Base-by-base conservation (phyloP, 2,888 invertebrate species). In the Trachelus troglodyta region DNA sequence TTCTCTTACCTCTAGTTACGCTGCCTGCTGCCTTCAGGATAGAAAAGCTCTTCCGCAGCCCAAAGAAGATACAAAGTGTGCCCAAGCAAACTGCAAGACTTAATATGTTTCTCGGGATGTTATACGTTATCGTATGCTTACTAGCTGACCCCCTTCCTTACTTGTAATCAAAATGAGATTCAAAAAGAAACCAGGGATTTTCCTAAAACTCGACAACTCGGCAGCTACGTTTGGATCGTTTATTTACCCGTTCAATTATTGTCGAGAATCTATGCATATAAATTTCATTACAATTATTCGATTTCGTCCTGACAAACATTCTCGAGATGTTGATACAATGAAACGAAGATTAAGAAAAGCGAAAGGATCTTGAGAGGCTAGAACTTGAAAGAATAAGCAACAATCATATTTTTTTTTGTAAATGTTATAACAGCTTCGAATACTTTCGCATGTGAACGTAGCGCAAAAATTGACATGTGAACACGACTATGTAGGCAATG, bases 1-100 rank as follows among this genome's bases (percentile, higher is more conserved):
- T 98, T 92, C 92, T 98, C 86, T 92, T 98, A 85, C 98, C 98
- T 15, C 93, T 98, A 82, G 92, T 98, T 31, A 98, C 98, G 4
- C 92, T 98, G 81, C 96, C 97, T 4, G 94, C 95, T 84, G 98
- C 98, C 77, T 98, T 98, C 92, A 94, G 95, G 91, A 95, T 98
- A 87, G 98, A 98, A 90, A 96, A 97, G 90, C 94, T 96, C 87
- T 98, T 98, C 89, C 94, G 98, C 81, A 94, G 94, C 83, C 94
- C 95, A 76, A 95, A 95, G 81, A 95, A 95, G 76, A 96, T 98
- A 93, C 94, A 95, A 85, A 94, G 94, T 90, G 96, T 98, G 81
- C 98, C 98, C 3, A 94, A 96, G 86, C 95, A 96, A 92, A 97
- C 98, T 71, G 98, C 98, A 12, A 95, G 96, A 90, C 92, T 98